Conservation (phyloP, 2,113 vertebrate genomes). For the rat (Rattus norvegicus) region DNA sequence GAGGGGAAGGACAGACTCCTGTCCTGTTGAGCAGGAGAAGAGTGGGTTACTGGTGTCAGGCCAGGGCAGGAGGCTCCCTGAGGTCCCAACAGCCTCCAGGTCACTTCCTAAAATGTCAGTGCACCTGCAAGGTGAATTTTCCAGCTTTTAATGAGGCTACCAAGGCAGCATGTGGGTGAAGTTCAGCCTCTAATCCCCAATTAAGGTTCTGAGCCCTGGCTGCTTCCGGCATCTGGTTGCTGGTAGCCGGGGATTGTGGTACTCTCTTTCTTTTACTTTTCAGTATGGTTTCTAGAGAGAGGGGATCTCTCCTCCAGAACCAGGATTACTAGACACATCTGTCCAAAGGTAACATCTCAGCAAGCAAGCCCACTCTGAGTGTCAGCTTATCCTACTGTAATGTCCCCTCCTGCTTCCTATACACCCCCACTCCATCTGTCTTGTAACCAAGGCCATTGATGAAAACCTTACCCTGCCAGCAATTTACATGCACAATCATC, state of each 20-base stretch:
- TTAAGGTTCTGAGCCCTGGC: slow-evolving; percentile 67
- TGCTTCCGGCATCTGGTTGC: slow-evolving; percentile 74
- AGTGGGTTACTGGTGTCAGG: background rate
- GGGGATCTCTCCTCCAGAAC: background rate
- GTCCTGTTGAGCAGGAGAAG: background rate
- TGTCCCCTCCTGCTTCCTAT: background rate
- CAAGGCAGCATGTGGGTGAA: background rate
- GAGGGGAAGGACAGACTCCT: rapidly evolving
- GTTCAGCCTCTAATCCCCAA: slow-evolving; percentile 75
- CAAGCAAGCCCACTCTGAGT: background rate
- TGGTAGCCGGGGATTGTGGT: background rate
- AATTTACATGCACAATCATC: background rate
- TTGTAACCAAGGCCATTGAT: background rate
- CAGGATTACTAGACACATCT: background rate
- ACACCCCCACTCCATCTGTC: no score
- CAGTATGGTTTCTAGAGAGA: background rate
- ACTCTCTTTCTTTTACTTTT: background rate
- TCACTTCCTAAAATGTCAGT: slow-evolving; percentile 63
- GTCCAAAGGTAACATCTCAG: background rate
- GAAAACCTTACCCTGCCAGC: background rate
- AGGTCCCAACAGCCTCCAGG: background rate
- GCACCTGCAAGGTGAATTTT: slow-evolving; percentile 71
- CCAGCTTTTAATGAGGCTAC: slow-evolving; percentile 74
- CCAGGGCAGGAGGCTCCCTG: background rate
- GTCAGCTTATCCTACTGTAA: background rate